Conservation (phyloP, 2,888 invertebrate genomes). For the Hermaeophaga mercurialis region DNA sequence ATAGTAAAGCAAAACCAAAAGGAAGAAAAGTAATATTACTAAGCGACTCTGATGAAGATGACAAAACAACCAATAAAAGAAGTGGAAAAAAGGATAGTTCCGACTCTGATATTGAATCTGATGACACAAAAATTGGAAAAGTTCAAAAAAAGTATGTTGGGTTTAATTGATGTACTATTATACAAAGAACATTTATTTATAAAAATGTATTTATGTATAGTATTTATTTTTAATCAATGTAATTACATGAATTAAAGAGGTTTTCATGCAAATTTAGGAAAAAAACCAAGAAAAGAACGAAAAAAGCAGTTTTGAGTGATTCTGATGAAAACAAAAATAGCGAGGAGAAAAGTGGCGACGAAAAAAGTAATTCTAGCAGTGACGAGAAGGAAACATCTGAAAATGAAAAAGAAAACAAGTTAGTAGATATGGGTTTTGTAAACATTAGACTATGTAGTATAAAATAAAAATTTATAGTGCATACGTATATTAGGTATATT, state of each 20-base stretch:
- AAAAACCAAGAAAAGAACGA: constrained; percentile 35
- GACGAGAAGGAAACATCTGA: constrained; percentile 10
- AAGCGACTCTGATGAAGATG: constrained; percentile 12
- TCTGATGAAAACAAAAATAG: constrained; percentile 41
- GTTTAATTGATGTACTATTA: too few relatives aligned
- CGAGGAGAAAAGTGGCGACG: constrained; percentile 24
- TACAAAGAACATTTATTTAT: too few relatives aligned
- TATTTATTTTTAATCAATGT: too few relatives aligned
- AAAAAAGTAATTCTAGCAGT: constrained; percentile 23
- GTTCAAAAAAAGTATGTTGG: too few relatives aligned
- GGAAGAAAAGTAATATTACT: neutral
- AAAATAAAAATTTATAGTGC: too few relatives aligned
- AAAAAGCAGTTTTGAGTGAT: constrained; percentile 43
- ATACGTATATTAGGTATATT: too few relatives aligned
- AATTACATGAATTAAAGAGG: too few relatives aligned
- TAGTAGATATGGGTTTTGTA: too few relatives aligned
- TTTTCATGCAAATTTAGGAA: neutral
- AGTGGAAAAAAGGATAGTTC: neutral
- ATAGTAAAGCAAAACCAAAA: neutral
- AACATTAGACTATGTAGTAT: too few relatives aligned
- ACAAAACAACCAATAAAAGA: constrained; percentile 14
- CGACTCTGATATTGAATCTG: too few relatives aligned
- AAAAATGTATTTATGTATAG: too few relatives aligned
- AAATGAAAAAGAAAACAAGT: constrained; percentile 31
- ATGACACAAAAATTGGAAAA: too few relatives aligned